Conservation (phyloP, 2,797 vertebrate genomes). For the Poecilia wingei region DNA sequence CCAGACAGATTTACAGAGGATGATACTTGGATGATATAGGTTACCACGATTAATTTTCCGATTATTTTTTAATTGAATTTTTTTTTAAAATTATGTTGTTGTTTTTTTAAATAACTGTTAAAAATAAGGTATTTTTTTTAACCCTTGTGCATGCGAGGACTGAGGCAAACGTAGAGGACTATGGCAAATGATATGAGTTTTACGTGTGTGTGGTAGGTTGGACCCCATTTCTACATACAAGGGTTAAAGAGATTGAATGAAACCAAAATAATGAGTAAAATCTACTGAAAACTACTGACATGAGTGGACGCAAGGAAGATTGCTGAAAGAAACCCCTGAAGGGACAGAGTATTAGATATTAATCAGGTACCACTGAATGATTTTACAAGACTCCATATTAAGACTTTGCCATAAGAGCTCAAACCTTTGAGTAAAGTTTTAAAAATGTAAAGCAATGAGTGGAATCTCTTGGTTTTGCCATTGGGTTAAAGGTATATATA, state of each 20-base stretch:
- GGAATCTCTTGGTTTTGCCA: background rate
- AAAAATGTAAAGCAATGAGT: background rate
- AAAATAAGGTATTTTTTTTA: too few species aligned
- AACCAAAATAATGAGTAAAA: background rate
- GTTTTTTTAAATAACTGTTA: too few species aligned
- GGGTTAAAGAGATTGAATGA: background rate
- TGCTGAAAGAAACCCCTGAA: background rate
- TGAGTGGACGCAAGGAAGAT: background rate
- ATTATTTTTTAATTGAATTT: too few species aligned
- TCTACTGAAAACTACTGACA: background rate
- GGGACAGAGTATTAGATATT: background rate
- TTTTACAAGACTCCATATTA: background rate
- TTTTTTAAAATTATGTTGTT: too few species aligned
- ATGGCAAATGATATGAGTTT: too few species aligned
- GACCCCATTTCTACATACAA: too few species aligned
- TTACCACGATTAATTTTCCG: too few species aligned
- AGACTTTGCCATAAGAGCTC: background rate
- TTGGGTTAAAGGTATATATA: background rate
- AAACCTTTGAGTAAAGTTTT: background rate
- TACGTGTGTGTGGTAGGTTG: too few species aligned
- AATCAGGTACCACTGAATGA: background rate
- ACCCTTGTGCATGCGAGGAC: too few species aligned
- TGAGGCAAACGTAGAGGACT: too few species aligned
- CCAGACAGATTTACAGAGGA: too few species aligned
- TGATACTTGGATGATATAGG: too few species aligned